Base-by-base conservation (phyloP, 1,140 invertebrate genomes). In the Drosophila busckii region DNA sequence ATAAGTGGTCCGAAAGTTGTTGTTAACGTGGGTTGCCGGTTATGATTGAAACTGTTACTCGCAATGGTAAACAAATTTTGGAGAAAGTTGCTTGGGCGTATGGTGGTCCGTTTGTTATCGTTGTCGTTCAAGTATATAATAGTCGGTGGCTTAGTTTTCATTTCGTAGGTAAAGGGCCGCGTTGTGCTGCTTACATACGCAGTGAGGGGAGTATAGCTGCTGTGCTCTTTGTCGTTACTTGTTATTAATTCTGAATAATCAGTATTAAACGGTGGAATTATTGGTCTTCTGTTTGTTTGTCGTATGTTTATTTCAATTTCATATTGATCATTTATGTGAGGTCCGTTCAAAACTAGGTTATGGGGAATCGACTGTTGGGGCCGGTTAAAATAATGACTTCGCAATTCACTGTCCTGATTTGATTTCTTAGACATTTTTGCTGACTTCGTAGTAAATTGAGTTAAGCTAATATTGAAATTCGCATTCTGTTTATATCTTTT, bases 241-340 rank as follows among this genome's bases (percentile, higher is more conserved):
- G 56, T 44, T 8, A 55, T 75, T 38, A 80, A 75, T 4, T 84
- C 76, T 1, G 49, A 23, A n/a, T 63, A 56, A 4, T 80, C 63
- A 2, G 60, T 3, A 3, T 42, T 52, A 1, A 55, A 20, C 0
- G 58, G 71, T 60, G 44, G 23, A 1, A 35, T 35, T 10, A 26
- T 16, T 1, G 75, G 80, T 31, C 52, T 73, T 28, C 86, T 84
- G 49, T 85, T 87, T 9, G 85, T 87, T 50, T 87, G 85, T 64
- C 84, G 32, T 38, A 87, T 87, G 15, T 87, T 87, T 1, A 87
- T 87, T 50, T 87, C 86, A 4, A 87, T 87, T 55, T 87, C 86
- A 32, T 87, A 87, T 28, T 86, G 78, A 38, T 85, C 83, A 3
- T n/a, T 54, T 7, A 66, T 20, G 17, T 69, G 68, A 3, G 76